Evolutionary conservation across 1,140 invertebrate genomes (phyloP), one percentile per base, ranked within the genome.

Genomic region (Aphis gossypii): DNA sequence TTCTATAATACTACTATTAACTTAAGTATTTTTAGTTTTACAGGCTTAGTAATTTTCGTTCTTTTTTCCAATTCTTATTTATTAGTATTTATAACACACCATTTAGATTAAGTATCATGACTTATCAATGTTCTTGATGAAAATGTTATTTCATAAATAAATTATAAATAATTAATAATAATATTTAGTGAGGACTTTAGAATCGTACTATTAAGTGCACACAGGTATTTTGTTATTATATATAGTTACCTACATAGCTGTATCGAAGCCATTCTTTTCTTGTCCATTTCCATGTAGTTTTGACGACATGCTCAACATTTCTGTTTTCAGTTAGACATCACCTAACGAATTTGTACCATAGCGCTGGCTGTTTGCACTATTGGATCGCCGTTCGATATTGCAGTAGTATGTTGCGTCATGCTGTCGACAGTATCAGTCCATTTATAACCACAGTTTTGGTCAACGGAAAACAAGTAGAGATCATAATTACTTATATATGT

Each of bases 371-470:
- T 92, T 96, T 98, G 51, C 96, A 98, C 88, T 97, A 98, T 95
- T 99, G 99, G 99, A 97, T 97, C 94, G 98, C 98, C 68, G 98
- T 99, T 41, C 96, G 99, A 92, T 98, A 99, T 95, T 99, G 98
- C 95, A 99, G 98, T 76, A 98, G 98, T 94, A 96, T 99, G 89
- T 96, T 99, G 44, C 96, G 97, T 95, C 99, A 99, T 95, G 97
- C 98, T 90, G 99, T 99, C 7, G 99, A 99, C 95, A 99, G 98
- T 94, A 98, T 99, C 93, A 99, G 99, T 95, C 99, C 99, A 35
- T 99, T 99, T 95, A 99, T 99, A 93, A 99, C 99, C 48, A 98
- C 98, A 30, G 98, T 99, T 94, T 96, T 99, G 46, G 99, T 99
- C 38, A 98, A 99, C 96, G 99, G 99, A 94, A 99, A 99, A 96